Base-by-base conservation (phyloP, 2,113 vertebrate genomes). In the Nothoprocta pentlandii region DNA sequence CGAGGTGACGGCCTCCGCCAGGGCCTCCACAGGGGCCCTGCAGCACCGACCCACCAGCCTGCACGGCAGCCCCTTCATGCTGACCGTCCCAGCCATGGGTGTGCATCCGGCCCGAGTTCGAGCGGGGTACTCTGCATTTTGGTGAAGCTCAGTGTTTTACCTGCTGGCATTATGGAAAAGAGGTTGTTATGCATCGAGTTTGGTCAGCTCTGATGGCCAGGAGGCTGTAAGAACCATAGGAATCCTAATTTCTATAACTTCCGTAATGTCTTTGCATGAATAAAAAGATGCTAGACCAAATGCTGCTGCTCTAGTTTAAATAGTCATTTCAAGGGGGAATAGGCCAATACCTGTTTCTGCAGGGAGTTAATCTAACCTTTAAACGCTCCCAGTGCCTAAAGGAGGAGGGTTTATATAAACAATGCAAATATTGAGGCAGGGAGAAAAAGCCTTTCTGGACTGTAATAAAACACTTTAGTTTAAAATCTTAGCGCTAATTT, bases 371-470 rank as follows among this genome's bases (percentile, higher is more conserved):
- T 42, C 5, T 42, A 64, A 42, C 22, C n/a, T 42, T 47, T 47
- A 26, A 39, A 71, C 30, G 17, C 36, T 39, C 16, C 20, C 4
- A 2, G 23, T 51, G 39, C 36, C 70, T 26, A 36, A 62, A 15
- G 46, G 44, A 4, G 41, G 5, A 12, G 1, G 4, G 36, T 42
- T 42, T 76, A 56, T 34, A 71, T 36, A 28, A 54, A 17, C 34
- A 39, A 0, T 25, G n/a, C 21, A 23, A 66, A 20, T 42, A 0
- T 0, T 16, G 6, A 16, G 47, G 49, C 15, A 15, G 8, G 2
- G 47, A 14, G 3, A 13, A 16, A 53, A 59, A 32, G 12, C 47
- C 41, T 58, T 70, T 62, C 62, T 42, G 41, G 16, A 58, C 30
- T 77, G 73, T 74, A 74, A 91, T 12, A 53, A 86, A 89, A 54